phyloP scores from a whole-genome alignment of 2,888 invertebrate species.

The Polydrusus pterygomalis region DNA sequence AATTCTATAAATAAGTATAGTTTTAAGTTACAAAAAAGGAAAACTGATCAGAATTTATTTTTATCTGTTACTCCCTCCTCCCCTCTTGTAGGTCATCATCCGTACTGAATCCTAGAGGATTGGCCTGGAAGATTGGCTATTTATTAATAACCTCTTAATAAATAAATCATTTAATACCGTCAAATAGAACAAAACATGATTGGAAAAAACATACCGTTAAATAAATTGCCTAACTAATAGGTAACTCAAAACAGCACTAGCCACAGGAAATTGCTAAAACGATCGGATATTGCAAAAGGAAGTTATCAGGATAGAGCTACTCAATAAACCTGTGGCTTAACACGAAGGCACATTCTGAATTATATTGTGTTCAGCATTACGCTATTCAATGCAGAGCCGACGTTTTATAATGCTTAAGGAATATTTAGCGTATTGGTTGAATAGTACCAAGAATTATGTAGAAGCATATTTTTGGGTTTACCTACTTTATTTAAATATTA shows the following conservation, averaged over 20 bases:
- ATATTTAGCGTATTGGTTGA: neutral
- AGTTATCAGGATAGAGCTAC: slow-evolving; percentile 47
- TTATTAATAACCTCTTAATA: too few relatives aligned
- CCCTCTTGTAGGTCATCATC: too few relatives aligned
- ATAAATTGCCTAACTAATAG: slow-evolving; percentile 38
- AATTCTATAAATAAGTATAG: too few relatives aligned
- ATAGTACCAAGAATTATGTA: neutral
- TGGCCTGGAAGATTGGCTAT: too few relatives aligned
- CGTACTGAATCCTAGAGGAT: too few relatives aligned
- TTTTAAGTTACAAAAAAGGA: too few relatives aligned
- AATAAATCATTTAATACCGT: too few relatives aligned
- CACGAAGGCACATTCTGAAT: slow-evolving; percentile 37
- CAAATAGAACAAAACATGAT: too few relatives aligned
- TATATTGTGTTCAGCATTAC: slow-evolving; percentile 13
- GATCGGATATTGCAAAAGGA: slow-evolving; percentile 53
- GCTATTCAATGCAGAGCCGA: slow-evolving; percentile 5
- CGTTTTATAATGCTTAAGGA: neutral
- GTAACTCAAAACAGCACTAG: slow-evolving; percentile 49
- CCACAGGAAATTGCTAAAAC: slow-evolving; percentile 50
- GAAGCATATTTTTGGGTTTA: too few relatives aligned
- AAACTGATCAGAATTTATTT: too few relatives aligned
- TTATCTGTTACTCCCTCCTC: too few relatives aligned
- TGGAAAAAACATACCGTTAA: neutral
- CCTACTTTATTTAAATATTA: too few relatives aligned
- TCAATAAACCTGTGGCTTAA: slow-evolving; percentile 46